Base-by-base conservation (phyloP, 2,797 vertebrate species). In the Gadopsis bispinosus region DNA sequence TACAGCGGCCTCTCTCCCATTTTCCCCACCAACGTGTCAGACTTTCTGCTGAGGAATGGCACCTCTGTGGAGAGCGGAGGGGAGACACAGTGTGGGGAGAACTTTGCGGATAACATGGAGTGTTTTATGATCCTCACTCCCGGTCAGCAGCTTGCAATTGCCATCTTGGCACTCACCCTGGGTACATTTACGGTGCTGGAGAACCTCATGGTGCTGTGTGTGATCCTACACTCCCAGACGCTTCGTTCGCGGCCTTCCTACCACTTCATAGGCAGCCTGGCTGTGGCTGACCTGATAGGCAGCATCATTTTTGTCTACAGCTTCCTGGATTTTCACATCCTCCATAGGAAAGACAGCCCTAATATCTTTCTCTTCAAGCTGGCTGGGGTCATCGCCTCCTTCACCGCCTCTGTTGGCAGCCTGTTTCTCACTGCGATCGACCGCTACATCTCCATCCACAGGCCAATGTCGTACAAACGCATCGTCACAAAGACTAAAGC, bases 231-330 rank as follows among this genome's bases (percentile, higher is more conserved):
- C 75, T 98, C 98, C 0, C 97, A 96, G 79, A 97, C 96, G 12
- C 96, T 99, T 45, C 97, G 98, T 64, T 97, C 97, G 80, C 93
- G 98, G 64, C 98, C 98, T 3, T 99, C 98, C 16, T 99, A 99
- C 86, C 97, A 99, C 93, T 99, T 99, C 94, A 99, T 99, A 0
- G 97, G 97, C 85, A 99, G 98, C 91, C 91, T 99, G 94, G 98
- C 98, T 0, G 96, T 99, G 86, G 98, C 98, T 0, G 98, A 99
- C 86, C 96, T 99, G 31, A 95, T 99, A 54, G 98, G 98, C 80
- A 99, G 98, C 0, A 97, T 99, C 76, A 99, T 99, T 85, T 99
- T 99, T 55, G 98, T 99, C 86, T 99, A 99, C 91, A 99, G 98
- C 89, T 99, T 99, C 88, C 95, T 99, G 69, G 98, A 99, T 94